These are phyloP conservation scores for Lutjanus campechanus DNA, from an alignment of 2,797 vertebrate species.

Conservation along the genomic window DNA sequence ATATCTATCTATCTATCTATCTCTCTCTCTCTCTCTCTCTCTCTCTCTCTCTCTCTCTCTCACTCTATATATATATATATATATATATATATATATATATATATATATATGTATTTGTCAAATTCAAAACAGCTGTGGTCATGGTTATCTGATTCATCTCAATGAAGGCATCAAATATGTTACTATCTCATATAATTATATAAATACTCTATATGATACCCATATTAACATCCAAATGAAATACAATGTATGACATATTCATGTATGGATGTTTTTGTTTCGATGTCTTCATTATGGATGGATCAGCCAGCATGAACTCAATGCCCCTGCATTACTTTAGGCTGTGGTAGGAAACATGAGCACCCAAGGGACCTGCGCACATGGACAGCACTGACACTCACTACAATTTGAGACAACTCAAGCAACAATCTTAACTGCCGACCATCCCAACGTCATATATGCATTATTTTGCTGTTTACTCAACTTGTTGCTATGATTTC, in stretches of 20 bases:
- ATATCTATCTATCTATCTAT: too few relatives aligned
- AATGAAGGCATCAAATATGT: not conserved
- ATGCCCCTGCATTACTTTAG: not conserved
- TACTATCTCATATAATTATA: too few relatives aligned
- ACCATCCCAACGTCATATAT: not conserved
- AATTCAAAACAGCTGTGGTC: not conserved
- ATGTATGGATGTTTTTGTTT: not conserved
- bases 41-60: too few relatives aligned
- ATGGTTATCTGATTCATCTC: not conserved
- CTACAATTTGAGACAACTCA: not conserved
- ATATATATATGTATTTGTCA: too few relatives aligned
- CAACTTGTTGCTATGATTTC: fast-evolving
- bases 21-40: too few relatives aligned
- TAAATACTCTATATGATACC: not conserved
- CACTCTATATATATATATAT: too few relatives aligned
- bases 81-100: too few relatives aligned
- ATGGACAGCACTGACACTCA: not conserved
- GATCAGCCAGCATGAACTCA: not conserved
- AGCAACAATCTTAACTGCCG: not conserved
- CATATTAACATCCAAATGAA: not conserved
- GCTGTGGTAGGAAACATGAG: not conserved
- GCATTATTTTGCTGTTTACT: not conserved
- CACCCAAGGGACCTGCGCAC: not conserved
- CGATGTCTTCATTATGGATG: not conserved
- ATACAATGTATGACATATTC: not conserved